Percentiles rank a stretch among this genome's conserved stretches.
Evolutionary conservation across 2,888 invertebrate species (phyloP).

Genomic region (Orchesella flavescens): DNA sequence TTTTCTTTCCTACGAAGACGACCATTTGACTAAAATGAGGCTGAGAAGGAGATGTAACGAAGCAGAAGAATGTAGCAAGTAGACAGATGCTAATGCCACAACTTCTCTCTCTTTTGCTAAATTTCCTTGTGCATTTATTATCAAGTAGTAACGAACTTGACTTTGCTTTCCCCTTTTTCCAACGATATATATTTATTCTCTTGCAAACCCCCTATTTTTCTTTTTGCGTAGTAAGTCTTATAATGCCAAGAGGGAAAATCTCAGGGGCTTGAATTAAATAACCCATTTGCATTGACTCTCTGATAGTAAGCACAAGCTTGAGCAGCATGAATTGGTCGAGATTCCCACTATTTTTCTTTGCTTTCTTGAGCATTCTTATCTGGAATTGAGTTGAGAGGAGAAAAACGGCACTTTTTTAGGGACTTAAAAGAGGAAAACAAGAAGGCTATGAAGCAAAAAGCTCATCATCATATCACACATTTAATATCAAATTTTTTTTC

Average conservation of each 20-base stretch:
- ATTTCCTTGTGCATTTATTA: no score
- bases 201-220: background rate
- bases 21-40: background rate
- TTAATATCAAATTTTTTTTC: no score
- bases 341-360: no score
- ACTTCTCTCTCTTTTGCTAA: conserved; percentile 4
- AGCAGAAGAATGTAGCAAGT: conserved; percentile 37
- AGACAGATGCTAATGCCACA: conserved; percentile 46
- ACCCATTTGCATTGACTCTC: conserved; percentile 9
- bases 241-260: background rate
- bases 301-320: no score
- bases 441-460: no score
- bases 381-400: no score
- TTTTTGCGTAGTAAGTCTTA: background rate
- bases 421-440: no score
- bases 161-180: conserved; percentile 11
- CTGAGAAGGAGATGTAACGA: conserved; percentile 26
- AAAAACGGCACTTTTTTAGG: no score
- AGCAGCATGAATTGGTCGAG: no score
- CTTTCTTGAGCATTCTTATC: no score
- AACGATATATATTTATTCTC: background rate
- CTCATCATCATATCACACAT: no score
- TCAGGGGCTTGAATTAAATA: conserved; percentile 14
- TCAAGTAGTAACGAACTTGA: conserved; percentile 28
- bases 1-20: background rate